Conservation (phyloP, 2,888 invertebrate species). For the Taphrorychus bicolor region DNA sequence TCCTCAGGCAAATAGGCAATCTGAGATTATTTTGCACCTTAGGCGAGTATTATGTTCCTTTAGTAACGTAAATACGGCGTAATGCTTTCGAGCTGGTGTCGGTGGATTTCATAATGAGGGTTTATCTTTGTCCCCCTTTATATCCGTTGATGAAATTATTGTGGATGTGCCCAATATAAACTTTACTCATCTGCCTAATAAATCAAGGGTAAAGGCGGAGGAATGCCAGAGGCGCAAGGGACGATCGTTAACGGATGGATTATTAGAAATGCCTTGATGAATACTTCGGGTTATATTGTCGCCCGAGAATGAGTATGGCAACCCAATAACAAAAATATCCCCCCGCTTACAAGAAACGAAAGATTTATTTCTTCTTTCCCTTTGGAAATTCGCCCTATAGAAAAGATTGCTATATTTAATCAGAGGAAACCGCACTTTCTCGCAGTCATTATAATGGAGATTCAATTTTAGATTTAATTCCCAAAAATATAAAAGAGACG, state of each 20-base stretch:
- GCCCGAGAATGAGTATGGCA: not conserved
- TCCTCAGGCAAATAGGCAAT: constrained; percentile 51
- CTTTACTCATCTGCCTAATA: not conserved
- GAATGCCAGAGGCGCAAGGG: not conserved
- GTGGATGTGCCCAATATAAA: not conserved
- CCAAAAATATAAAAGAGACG: constrained; percentile 5
- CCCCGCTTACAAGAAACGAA: not conserved
- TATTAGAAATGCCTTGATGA: constrained; percentile 14
- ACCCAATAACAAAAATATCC: not conserved
- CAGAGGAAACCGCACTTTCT: not conserved
- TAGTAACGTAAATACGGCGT: constrained; percentile 35
- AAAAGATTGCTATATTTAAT: constrained; percentile 4
- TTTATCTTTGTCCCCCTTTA: not conserved
- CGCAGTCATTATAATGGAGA: constrained; percentile 5
- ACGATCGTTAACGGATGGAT: not conserved
- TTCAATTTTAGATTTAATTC: constrained; percentile 16
- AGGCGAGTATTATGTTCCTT: constrained; percentile 38
- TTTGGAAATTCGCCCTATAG: not conserved
- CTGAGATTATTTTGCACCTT: constrained; percentile 48
- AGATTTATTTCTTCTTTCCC: not conserved
- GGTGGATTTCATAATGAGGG: not conserved
- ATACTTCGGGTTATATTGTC: not conserved
- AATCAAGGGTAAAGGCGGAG: not conserved
- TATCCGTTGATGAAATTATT: not conserved
- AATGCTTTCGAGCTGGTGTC: not conserved